Evolutionary conservation across 2,888 invertebrate species (phyloP).

Genomic region (Lithophane semibrunnea): DNA sequence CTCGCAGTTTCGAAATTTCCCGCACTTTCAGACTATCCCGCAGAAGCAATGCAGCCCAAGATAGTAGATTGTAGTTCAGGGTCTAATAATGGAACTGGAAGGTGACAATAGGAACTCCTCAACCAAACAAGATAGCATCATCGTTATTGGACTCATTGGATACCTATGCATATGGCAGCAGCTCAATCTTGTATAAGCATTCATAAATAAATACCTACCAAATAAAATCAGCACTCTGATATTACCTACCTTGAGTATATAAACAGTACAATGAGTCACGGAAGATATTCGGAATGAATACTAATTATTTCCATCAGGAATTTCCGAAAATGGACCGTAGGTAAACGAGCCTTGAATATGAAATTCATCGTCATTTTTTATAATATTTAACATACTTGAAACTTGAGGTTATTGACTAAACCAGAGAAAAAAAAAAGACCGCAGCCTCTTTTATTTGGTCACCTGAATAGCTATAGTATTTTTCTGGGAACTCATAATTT

Average conservation of each 20-base stretch:
- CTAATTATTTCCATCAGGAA: constrained; percentile 10
- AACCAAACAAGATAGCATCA: too few relatives aligned
- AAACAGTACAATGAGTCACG: constrained; percentile 15
- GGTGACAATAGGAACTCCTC: too few relatives aligned
- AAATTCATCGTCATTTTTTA: neutral
- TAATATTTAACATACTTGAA: constrained; percentile 17
- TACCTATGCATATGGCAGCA: too few relatives aligned
- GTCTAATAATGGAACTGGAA: too few relatives aligned
- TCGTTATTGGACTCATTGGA: too few relatives aligned
- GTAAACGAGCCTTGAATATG: constrained; percentile 2
- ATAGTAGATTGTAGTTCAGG: too few relatives aligned
- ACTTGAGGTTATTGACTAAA: constrained; percentile 29
- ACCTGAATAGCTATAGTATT: neutral
- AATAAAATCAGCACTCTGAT: neutral
- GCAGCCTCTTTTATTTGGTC: neutral
- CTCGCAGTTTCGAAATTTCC: too few relatives aligned
- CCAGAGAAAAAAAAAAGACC: neutral
- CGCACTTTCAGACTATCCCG: too few relatives aligned
- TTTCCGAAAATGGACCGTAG: constrained; percentile 16
- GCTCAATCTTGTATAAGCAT: too few relatives aligned
- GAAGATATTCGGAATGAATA: constrained; percentile 31
- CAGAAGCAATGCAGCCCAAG: too few relatives aligned
- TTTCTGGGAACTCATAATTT: neutral
- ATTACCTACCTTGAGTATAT: neutral
- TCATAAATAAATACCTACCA: neutral